Evolutionary conservation across 2,113 vertebrate genomes (phyloP).

Genomic region (Vulpes lagopus): DNA sequence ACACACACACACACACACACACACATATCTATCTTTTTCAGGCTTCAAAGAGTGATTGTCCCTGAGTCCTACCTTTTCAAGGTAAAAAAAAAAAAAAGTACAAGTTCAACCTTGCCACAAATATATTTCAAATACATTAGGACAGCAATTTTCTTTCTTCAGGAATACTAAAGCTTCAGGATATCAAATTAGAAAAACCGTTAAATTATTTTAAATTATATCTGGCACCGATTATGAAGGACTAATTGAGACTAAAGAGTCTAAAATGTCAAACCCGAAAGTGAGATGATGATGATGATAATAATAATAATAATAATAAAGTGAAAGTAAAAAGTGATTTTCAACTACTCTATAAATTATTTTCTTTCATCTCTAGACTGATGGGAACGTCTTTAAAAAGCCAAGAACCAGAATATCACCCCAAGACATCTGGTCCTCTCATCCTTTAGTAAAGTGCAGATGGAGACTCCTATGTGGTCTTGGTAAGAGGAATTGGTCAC

Average conservation of each 20-base stretch:
- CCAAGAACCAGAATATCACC: slow-evolving; percentile 70
- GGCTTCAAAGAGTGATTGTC: neutral
- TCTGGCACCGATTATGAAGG: neutral
- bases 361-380: slow-evolving; percentile 68
- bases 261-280: slow-evolving; percentile 47
- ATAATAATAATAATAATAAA: slow-evolving; percentile 34
- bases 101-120: slow-evolving; percentile 1
- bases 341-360: slow-evolving; percentile 65
- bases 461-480: slow-evolving; percentile 79
- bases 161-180: neutral
- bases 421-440: slow-evolving; percentile 79
- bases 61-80: neutral
- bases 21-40: neutral
- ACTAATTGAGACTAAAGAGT: neutral
- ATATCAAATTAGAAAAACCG: slow-evolving; percentile 1
- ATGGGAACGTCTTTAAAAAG: slow-evolving; percentile 69
- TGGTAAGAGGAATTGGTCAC: slow-evolving; percentile 78
- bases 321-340: slow-evolving; percentile 62
- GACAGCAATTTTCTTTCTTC: slow-evolving; percentile 24
- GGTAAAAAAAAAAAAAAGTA: neutral
- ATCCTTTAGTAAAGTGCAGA: slow-evolving; percentile 75
- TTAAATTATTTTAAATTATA: slow-evolving; percentile 40
- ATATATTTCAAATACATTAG: neutral
- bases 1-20: neutral
- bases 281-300: slow-evolving; percentile 19